Conservation (phyloP, 2,888 invertebrate genomes). For the Chironomus riparius region DNA sequence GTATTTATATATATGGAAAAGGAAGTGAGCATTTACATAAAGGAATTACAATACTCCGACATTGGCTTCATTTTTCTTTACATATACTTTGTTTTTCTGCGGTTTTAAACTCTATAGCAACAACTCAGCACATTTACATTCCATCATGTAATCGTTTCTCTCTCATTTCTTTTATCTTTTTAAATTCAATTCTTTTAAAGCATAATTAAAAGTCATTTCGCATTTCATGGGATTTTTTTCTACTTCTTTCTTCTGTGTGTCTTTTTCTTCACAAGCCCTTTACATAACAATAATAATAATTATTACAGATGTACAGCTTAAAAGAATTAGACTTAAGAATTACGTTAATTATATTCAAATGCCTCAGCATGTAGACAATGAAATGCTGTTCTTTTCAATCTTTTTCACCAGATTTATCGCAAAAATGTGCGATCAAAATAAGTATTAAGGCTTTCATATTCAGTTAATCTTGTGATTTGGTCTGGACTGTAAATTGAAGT, state of each 20-base stretch:
- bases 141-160: not conserved
- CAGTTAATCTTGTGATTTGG: too few relatives aligned
- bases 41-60: not conserved
- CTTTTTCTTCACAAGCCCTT: not conserved
- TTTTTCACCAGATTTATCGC: too few relatives aligned
- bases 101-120: not conserved
- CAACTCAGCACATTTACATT: not conserved
- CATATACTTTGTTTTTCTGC: not conserved
- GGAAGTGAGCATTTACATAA: not conserved
- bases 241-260: not conserved
- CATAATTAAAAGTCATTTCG: conserved; percentile 22
- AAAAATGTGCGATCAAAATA: too few relatives aligned
- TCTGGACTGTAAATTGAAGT: too few relatives aligned
- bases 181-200: not conserved
- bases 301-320: too few relatives aligned
- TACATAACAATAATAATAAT: too few relatives aligned
- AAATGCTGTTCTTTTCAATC: too few relatives aligned
- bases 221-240: conserved; percentile 3
- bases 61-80: not conserved
- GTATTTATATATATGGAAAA: not conserved
- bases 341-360: too few relatives aligned
- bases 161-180: not conserved
- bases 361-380: too few relatives aligned
- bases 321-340: too few relatives aligned
- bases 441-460: too few relatives aligned